These are phyloP conservation scores for Premnoplex brunnescens DNA, from an alignment of 2,797 vertebrate genomes.

Conservation along the genomic window DNA sequence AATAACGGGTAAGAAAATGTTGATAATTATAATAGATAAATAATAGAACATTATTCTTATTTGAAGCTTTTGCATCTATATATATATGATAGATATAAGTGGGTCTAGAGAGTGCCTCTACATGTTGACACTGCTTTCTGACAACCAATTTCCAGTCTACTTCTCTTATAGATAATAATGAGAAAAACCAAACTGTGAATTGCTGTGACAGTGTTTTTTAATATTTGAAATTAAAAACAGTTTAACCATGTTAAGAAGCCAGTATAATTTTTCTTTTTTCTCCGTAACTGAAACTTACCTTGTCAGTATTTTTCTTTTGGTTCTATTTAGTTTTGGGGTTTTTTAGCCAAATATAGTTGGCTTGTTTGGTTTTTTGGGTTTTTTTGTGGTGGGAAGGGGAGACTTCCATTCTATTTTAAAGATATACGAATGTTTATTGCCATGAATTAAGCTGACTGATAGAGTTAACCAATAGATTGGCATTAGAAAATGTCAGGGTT, in stretches of 20 bases:
- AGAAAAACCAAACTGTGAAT: background rate
- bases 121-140: background rate
- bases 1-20: background rate
- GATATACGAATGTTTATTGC: background rate
- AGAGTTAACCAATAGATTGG: constrained; percentile 27
- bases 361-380: background rate
- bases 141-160: constrained; percentile 9
- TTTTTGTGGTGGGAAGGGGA: background rate
- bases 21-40: background rate
- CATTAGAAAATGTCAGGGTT: constrained; percentile 52
- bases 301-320: background rate
- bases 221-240: background rate
- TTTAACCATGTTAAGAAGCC: background rate
- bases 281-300: background rate
- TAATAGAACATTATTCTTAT: background rate
- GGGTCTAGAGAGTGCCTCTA: background rate
- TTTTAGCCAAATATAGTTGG: background rate
- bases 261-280: background rate
- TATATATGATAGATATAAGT: background rate
- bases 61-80: background rate
- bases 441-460: constrained; percentile 8
- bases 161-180: background rate
- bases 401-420: background rate
- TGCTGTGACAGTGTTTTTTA: background rate
- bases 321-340: accelerated